Conservation (phyloP, 2,888 invertebrate species). For the Fabriciana adippe region DNA sequence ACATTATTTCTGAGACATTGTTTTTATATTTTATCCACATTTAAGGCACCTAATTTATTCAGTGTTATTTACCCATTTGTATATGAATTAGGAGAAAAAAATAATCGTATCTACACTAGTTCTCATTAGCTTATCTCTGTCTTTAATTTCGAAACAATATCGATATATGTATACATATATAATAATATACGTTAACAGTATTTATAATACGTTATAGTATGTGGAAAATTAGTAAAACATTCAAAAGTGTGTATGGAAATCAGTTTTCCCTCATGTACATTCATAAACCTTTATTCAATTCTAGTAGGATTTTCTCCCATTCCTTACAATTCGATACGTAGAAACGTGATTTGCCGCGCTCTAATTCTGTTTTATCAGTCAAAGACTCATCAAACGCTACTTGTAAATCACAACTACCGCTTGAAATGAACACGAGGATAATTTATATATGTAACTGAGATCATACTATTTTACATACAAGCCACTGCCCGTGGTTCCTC, state of each 20-base stretch:
- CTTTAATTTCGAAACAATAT: background rate
- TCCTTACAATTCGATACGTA: constrained; percentile 32
- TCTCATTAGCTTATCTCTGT: background rate
- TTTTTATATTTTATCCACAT: background rate
- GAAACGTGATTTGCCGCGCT: constrained; percentile 34
- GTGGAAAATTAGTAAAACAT: background rate
- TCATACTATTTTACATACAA: background rate
- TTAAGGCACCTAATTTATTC: background rate
- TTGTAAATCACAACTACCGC: constrained; percentile 27
- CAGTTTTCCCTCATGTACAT: constrained; percentile 30
- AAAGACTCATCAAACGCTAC: constrained; percentile 37
- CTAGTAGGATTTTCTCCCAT: constrained; percentile 24
- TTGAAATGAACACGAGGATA: constrained; percentile 12
- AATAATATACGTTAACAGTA: too few species aligned
- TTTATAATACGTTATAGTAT: too few species aligned
- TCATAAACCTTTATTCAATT: constrained; percentile 6
- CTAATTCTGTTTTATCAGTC: constrained; percentile 40
- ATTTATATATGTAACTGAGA: constrained; percentile 17
- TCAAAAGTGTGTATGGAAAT: constrained; percentile 26
- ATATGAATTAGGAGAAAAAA: constrained; percentile 3
- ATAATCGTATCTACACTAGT: background rate
- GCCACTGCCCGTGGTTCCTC: background rate
- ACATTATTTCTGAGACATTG: too few species aligned
- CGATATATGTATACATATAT: too few species aligned
- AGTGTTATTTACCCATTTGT: background rate